Conservation (phyloP, 2,113 vertebrate species). For the Aegypius monachus region DNA sequence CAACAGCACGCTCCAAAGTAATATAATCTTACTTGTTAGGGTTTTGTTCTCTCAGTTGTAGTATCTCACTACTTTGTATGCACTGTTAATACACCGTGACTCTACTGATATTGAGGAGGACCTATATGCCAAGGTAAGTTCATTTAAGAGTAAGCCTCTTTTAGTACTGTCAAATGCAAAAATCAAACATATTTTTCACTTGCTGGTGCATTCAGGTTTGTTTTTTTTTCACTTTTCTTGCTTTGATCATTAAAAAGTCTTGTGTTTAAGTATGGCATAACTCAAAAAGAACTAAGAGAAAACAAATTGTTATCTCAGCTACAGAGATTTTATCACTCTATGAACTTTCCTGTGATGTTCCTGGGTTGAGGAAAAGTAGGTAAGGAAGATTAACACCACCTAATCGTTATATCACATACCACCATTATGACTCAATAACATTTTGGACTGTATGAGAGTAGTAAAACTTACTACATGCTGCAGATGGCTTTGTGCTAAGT, state of each 20-base stretch:
- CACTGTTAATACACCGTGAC: neutral
- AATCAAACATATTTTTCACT: neutral
- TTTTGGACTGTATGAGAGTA: neutral
- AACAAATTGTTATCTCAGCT: neutral
- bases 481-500: neutral
- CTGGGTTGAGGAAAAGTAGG: neutral
- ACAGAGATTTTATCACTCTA: neutral
- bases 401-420: neutral
- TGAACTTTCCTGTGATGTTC: neutral
- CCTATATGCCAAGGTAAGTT: neutral
- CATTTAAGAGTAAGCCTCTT: neutral
- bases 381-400: neutral
- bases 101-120: neutral
- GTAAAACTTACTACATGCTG: neutral
- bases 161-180: neutral
- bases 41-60: neutral
- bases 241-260: neutral
- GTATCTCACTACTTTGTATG: neutral
- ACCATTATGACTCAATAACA: neutral
- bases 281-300: neutral
- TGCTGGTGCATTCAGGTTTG: neutral
- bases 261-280: neutral
- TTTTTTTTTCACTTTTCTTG: neutral
- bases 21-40: neutral
- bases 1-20: neutral